Base-by-base conservation (phyloP, 1,140 invertebrate genomes). In the Pogonognathellus flavescens region DNA sequence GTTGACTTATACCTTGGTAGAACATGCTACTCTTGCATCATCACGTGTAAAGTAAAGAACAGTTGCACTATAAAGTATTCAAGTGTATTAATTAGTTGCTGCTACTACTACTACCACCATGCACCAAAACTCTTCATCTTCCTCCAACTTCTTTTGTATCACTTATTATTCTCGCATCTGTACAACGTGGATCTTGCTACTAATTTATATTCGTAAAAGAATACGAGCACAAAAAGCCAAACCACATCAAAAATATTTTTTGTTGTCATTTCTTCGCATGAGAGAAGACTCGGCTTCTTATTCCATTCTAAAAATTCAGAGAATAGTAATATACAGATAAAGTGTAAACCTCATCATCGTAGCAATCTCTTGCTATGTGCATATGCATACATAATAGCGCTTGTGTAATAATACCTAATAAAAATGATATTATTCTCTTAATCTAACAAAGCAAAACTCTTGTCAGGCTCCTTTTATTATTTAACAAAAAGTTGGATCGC, bases 181-280 rank as follows among this genome's bases (percentile, higher is more conserved):
- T 57, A 13, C 11, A 14, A 14, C n/a, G 53, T 49, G n/a, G 31
- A 49, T 50, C 25, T 76, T 31, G 16, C 70, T 41, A 49, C 70
- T 76, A 76, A 16, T 76, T 41, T 76, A 76, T 76, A 76, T 76
- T 50, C 70, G 14, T 25, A 49, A 76, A 76, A 76, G 25, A 76
- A 76, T 50, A 14, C 70, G 11, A 20, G 10, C 22, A 66, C 22
- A 66, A 66, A 66, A 66, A 66, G 62, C 25, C 62, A 22, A 50
- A 76, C 41, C 70, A 50, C 70, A 76, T 76, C 70, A 76, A 76
- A 76, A 76, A 20, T n/a, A 49, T 16, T 76, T 76, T 76, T 76
- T 76, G 31, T 25, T 76, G 70, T 76, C 70, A 50, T 50, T 76
- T 76, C 41, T 49, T 11, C 70, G 70, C 70, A n/a, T 76, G 70